Base-by-base conservation (phyloP, 2,113 vertebrate species). In the Anoura caudifer region DNA sequence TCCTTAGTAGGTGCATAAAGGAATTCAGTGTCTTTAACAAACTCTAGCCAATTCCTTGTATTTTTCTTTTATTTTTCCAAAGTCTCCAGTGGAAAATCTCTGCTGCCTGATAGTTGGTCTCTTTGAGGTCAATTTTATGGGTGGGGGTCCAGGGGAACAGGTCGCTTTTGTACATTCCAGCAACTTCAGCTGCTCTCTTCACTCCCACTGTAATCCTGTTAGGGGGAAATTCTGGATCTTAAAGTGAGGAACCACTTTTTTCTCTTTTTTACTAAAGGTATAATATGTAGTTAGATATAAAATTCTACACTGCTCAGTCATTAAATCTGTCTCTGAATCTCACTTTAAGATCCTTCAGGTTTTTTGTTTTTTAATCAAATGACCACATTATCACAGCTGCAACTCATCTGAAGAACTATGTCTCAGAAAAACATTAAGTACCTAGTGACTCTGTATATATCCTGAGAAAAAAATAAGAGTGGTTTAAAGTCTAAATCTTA, bases 391-490 rank as follows among this genome's bases (percentile, higher is more conserved):
- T 89, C 88, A 82, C 95, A 97, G 95, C 92, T 97, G 93, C 36
- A 94, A 84, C 43, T 72, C 92, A 79, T 97, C 90, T 87, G 59
- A 76, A 83, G 61, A 96, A 81, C 50, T 76, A 61, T 95, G 81
- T 84, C 89, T 93, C 75, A 96, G 86, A 93, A 95, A 93, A 94
- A 56, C 59, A 87, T 54, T 83, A 65, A 96, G 94, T 95, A 90
- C 92, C 61, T 76, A 54, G 76, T 81, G 52, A 90, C 88, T 85
- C 26, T 83, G 45, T 85, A 33, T 86, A 47, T 82, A 70, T 75
- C 70, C 90, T 36, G 56, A 93, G 80, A 83, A 91, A 88, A 90
- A 97, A 97, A 52, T 95, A 52, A 69, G 36, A 87, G 75, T 17
- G 41, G 61, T 94, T 96, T 80, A 91, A 95, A 41, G 0, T 95